These are phyloP conservation scores for Pandemis heparana DNA, from an alignment of 2,888 invertebrate species.

Conservation along the genomic window DNA sequence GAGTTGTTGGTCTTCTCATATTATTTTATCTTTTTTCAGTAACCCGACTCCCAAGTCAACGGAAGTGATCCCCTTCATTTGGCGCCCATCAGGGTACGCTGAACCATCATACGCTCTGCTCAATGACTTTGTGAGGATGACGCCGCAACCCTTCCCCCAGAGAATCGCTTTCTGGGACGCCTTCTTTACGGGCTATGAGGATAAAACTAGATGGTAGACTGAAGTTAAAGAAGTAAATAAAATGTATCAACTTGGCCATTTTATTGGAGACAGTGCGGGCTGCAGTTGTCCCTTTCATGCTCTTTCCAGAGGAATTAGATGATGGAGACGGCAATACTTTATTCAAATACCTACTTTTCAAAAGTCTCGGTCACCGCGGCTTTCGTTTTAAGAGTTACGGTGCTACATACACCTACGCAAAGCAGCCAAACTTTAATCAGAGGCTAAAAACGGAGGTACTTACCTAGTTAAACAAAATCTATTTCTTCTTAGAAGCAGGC, in stretches of 20 bases:
- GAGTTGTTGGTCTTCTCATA: not conserved
- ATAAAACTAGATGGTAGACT: constrained; percentile 18
- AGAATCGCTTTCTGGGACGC: constrained; percentile 34
- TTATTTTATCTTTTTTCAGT: not conserved
- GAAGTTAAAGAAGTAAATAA: not conserved
- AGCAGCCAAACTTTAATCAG: too few species aligned
- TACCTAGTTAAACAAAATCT: too few species aligned
- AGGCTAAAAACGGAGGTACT: too few species aligned
- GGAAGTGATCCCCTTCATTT: constrained; percentile 14
- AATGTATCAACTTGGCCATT: not conserved
- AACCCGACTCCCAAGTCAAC: constrained; percentile 14
- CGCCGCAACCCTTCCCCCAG: constrained; percentile 10
- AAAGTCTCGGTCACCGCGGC: too few species aligned
- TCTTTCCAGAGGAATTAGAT: too few species aligned
- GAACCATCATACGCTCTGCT: constrained; percentile 16
- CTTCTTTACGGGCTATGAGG: constrained; percentile 12
- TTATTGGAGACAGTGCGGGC: too few species aligned
- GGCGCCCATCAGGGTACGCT: not conserved
- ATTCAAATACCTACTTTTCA: too few species aligned
- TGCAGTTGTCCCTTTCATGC: too few species aligned
- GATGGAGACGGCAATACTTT: too few species aligned
- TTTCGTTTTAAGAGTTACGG: too few species aligned
- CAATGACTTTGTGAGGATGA: not conserved
- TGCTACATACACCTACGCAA: too few species aligned
- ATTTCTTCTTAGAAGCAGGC: too few species aligned